A percentile compares a stretch with the other conserved stretches of the same genome.
Evolutionary conservation across 2,113 vertebrate species (phyloP).

Genomic region (Balaeniceps rex): DNA sequence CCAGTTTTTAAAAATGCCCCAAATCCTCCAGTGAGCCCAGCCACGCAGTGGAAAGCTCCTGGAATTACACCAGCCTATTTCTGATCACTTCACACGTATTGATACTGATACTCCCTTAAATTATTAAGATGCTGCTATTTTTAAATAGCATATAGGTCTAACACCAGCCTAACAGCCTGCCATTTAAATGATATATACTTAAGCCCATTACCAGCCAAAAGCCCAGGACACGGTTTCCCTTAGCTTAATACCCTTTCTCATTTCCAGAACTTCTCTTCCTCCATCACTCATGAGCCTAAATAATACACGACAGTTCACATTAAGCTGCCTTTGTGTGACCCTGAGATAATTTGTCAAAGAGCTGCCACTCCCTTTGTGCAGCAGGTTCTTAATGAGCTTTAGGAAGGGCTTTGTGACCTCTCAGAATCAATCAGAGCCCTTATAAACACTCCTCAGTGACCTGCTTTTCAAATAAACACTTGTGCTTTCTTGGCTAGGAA

Average conservation of each 20-base stretch:
- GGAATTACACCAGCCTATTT: not conserved
- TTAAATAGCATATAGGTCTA: not conserved
- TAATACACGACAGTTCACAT: not conserved
- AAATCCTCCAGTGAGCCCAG: not conserved
- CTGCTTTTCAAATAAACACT: not conserved
- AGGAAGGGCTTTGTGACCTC: not conserved
- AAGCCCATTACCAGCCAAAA: not conserved
- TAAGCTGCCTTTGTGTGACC: not conserved
- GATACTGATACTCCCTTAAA: not conserved
- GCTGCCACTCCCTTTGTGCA: not conserved
- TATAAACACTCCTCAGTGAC: not conserved
- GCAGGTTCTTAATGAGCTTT: slow-evolving; percentile 1
- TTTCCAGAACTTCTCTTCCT: not conserved
- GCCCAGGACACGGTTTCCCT: not conserved
- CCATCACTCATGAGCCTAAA: not conserved
- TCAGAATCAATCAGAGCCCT: slow-evolving; percentile 1
- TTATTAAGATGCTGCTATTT: not conserved
- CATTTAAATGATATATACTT: not conserved
- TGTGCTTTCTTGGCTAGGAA: not conserved
- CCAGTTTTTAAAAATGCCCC: not conserved
- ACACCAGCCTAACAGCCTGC: not conserved
- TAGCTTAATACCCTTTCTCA: not conserved
- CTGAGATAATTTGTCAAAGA: not conserved
- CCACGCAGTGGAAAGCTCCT: not conserved
- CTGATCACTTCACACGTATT: not conserved